Evolutionary conservation across 2,113 vertebrate genomes (phyloP).

Genomic region (Irena cyanogastra): DNA sequence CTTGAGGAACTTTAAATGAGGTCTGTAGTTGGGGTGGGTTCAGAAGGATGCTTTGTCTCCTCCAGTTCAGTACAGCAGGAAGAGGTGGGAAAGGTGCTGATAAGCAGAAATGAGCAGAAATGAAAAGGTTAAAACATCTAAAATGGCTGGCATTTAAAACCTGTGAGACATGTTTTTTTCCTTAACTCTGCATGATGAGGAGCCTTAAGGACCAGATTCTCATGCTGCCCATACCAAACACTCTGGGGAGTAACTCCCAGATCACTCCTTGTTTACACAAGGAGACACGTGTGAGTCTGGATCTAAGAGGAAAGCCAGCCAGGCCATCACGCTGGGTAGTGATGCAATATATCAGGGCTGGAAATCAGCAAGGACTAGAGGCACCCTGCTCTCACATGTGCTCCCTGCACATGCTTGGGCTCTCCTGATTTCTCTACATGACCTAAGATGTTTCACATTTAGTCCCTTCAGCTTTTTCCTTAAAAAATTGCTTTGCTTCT

Average conservation of each 20-base stretch:
- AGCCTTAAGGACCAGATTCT: not conserved
- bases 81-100: not conserved
- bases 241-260: not conserved
- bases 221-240: not conserved
- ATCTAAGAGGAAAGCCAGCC: not conserved
- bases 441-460: not conserved
- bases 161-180: not conserved
- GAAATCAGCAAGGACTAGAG: not conserved
- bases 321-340: not conserved
- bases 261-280: not conserved
- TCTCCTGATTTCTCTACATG: not conserved
- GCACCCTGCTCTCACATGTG: rapidly evolving
- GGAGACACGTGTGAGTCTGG: not conserved
- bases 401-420: not conserved
- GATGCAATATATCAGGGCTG: not conserved
- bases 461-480: not conserved
- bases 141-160: not conserved
- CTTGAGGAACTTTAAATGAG: not conserved
- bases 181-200: not conserved
- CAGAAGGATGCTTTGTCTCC: not conserved
- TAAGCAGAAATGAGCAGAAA: conserved; percentile 21
- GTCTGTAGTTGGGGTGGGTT: not conserved
- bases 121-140: not conserved
- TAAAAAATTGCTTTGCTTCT: not conserved
- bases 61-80: rapidly evolving